phyloP scores from a whole-genome alignment of 2,888 invertebrate genomes.

The Epicampocera succincta region DNA sequence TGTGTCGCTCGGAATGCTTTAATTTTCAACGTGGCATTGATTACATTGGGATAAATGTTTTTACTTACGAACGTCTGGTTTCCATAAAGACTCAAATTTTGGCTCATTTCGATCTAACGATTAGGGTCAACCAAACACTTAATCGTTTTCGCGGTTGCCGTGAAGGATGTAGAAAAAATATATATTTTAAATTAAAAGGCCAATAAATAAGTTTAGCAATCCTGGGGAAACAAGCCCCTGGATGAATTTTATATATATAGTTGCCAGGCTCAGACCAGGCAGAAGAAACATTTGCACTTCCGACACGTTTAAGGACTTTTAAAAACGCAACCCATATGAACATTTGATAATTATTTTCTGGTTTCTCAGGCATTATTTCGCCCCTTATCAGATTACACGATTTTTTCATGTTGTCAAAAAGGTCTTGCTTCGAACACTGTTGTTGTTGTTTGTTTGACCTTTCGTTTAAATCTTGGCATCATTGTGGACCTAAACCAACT shows the following conservation, averaged over 20 bases:
- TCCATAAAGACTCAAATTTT: not conserved
- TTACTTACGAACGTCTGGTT: not conserved
- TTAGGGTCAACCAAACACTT: too few species aligned
- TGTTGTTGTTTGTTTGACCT: constrained; percentile 23
- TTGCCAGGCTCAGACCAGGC: too few species aligned
- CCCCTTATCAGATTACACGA: constrained; percentile 13
- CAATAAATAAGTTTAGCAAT: too few species aligned
- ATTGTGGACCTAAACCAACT: constrained; percentile 25
- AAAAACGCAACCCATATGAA: not conserved
- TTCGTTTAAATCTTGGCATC: constrained; percentile 29
- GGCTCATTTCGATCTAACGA: not conserved
- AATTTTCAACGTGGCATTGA: constrained; percentile 5
- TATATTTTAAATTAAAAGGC: too few species aligned
- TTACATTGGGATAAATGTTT: not conserved
- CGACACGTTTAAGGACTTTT: constrained; percentile 4
- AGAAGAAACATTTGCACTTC: not conserved
- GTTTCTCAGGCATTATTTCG: too few species aligned
- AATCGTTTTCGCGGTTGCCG: too few species aligned
- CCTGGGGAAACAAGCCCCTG: too few species aligned
- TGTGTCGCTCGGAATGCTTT: not conserved
- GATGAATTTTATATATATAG: too few species aligned
- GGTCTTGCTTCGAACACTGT: constrained; percentile 13
- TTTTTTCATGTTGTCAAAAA: not conserved
- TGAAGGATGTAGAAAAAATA: too few species aligned
- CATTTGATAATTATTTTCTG: not conserved